These are phyloP conservation scores for Nymphalis io DNA, from an alignment of 1,140 invertebrate species.

Conservation along the genomic window DNA sequence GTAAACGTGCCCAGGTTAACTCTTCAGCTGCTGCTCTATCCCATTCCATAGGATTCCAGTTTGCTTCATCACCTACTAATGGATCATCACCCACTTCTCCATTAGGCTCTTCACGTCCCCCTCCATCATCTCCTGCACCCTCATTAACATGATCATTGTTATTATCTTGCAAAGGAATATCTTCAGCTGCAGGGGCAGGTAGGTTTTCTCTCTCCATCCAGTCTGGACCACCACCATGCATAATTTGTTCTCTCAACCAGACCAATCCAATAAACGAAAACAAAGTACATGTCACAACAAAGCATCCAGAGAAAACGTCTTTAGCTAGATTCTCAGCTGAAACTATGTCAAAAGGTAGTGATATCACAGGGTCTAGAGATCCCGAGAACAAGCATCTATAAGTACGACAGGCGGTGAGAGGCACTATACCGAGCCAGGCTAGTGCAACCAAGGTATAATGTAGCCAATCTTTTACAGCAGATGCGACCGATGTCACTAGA, in stretches of 20 bases:
- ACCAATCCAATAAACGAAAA: conserved; percentile 98
- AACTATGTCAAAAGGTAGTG: conserved; percentile 94
- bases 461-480: conserved; percentile 96
- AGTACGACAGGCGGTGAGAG: conserved; percentile 97
- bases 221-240: conserved; percentile 97
- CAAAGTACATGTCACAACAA: conserved; percentile 97
- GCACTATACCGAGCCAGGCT: conserved; percentile 99
- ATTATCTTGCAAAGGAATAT: conserved; percentile 64
- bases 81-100: conserved; percentile 77
- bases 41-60: conserved; percentile 99
- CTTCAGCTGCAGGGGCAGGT: conserved; percentile 63
- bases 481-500: conserved; percentile 92
- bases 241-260: conserved; percentile 98
- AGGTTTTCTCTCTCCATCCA: conserved; percentile 91
- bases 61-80: conserved; percentile 91
- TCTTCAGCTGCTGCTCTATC: conserved; percentile 98
- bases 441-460: conserved; percentile 96
- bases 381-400: conserved; percentile 96
- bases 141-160: conserved; percentile 73
- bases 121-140: conserved; percentile 61
- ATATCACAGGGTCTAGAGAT: conserved; percentile 91
- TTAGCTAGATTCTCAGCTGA: conserved; percentile 95
- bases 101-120: conserved; percentile 61
- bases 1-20: conserved; percentile 97
- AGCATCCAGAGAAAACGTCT: conserved; percentile 97